Evolutionary conservation across 1,140 invertebrate genomes (phyloP).

Genomic region (Nymphalis io): DNA sequence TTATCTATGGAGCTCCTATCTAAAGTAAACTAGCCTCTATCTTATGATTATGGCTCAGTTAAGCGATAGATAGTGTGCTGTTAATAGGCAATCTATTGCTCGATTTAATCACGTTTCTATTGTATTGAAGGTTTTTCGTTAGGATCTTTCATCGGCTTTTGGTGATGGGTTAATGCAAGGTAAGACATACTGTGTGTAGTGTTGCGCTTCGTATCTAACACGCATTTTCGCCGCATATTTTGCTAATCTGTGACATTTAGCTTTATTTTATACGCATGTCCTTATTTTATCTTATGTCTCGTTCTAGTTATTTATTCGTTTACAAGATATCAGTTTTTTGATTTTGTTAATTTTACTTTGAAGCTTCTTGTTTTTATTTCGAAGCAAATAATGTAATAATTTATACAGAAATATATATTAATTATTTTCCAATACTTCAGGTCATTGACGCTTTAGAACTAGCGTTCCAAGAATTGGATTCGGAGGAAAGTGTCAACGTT

Average conservation of each 20-base stretch:
- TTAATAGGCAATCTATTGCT: conserved; percentile 37
- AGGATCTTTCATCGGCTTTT: conserved; percentile 59
- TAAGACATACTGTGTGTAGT: conserved; percentile 58
- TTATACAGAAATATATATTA: not conserved
- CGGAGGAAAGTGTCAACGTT: conserved; percentile 69
- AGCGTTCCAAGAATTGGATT: conserved; percentile 83
- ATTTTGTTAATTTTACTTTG: conserved; percentile 26
- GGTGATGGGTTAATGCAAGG: conserved; percentile 71
- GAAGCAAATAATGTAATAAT: not conserved
- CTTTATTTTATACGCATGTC: conserved; percentile 14
- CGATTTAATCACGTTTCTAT: conserved; percentile 15
- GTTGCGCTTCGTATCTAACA: conserved; percentile 58
- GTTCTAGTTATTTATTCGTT: conserved; percentile 25
- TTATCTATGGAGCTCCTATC: conserved; percentile 62
- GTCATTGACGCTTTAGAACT: conserved; percentile 83
- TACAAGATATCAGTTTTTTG: conserved; percentile 25
- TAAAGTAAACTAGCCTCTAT: conserved; percentile 63
- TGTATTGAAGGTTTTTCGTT: conserved; percentile 43
- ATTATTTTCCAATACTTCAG: conserved; percentile 54
- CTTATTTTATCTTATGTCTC: conserved; percentile 15
- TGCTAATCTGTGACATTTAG: conserved; percentile 45
- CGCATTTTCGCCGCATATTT: conserved; percentile 59
- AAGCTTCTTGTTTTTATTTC: conserved; percentile 24
- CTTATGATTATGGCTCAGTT: conserved; percentile 56
- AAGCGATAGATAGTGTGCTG: conserved; percentile 41